Evolutionary conservation across 2,113 vertebrate genomes (phyloP).

Genomic region (Sorex araneus): DNA sequence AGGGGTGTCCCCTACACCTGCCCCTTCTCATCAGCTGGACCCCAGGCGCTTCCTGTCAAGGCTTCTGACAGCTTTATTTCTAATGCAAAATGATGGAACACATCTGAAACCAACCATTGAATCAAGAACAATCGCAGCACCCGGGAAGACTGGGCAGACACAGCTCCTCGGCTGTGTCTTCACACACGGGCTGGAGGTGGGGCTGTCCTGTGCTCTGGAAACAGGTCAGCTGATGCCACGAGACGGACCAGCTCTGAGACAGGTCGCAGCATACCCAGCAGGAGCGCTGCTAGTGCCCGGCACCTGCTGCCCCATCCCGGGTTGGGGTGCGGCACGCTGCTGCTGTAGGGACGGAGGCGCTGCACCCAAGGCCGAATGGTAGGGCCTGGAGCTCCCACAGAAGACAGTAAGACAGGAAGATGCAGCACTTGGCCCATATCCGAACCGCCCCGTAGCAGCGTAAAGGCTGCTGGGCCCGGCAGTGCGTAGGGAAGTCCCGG

Average conservation of each 20-base stretch:
- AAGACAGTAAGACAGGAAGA: background rate
- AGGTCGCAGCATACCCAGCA: background rate
- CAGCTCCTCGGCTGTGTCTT: background rate
- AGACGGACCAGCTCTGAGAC: background rate
- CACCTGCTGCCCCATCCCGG: rapidly evolving
- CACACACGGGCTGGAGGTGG: background rate
- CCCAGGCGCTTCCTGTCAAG: background rate
- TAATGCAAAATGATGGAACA: constrained; percentile 38
- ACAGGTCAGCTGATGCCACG: background rate
- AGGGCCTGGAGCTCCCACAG: no score
- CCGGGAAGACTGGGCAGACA: background rate
- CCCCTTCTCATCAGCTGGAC: background rate
- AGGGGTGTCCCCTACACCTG: no score
- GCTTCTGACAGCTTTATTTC: constrained; percentile 43
- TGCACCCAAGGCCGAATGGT: background rate
- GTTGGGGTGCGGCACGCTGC: background rate
- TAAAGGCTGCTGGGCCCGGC: constrained; percentile 65
- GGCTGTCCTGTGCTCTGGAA: background rate
- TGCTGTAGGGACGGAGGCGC: no score
- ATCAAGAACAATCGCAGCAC: background rate
- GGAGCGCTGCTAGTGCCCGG: background rate
- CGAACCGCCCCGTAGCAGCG: background rate
- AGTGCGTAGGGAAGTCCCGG: background rate
- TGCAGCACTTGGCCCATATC: background rate
- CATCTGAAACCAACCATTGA: background rate